phyloP scores from a whole-genome alignment of 2,888 invertebrate species.

The Nemapogon koenigi region DNA sequence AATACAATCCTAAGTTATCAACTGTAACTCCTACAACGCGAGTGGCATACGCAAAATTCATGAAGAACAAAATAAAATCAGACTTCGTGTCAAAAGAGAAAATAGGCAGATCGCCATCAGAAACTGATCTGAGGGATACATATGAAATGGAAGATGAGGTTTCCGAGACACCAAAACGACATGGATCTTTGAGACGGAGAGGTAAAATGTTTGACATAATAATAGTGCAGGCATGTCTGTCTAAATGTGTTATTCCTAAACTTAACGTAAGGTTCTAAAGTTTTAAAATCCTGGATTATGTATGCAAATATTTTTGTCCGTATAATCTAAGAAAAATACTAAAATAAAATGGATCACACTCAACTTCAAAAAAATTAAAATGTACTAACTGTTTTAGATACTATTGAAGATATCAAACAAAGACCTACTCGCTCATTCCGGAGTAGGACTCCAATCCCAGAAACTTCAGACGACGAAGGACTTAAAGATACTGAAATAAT shows the following conservation, averaged over 20 bases:
- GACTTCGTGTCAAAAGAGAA: slow-evolving; percentile 43
- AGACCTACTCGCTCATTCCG: slow-evolving; percentile 44
- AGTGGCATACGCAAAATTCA: slow-evolving; percentile 88
- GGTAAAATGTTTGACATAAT: too few species aligned
- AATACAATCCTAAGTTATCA: slow-evolving; percentile 81
- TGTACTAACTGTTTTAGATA: too few species aligned
- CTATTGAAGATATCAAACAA: too few species aligned
- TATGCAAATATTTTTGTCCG: too few species aligned
- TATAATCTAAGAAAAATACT: too few species aligned
- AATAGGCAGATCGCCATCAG: neutral
- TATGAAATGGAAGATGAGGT: slow-evolving; percentile 20
- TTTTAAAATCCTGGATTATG: too few species aligned
- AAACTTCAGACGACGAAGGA: slow-evolving; percentile 57
- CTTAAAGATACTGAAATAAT: slow-evolving; percentile 38
- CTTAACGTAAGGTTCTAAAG: too few species aligned
- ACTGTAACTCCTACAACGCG: slow-evolving; percentile 79
- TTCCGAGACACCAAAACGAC: slow-evolving; percentile 12
- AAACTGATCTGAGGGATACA: neutral
- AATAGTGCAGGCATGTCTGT: too few species aligned
- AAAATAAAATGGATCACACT: too few species aligned
- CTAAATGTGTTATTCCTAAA: too few species aligned
- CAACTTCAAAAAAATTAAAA: too few species aligned
- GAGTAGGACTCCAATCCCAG: slow-evolving; percentile 66
- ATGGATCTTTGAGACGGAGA: slow-evolving; percentile 8
- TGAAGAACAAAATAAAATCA: slow-evolving; percentile 73